Percentiles rank a stretch among this genome's conserved stretches.
These are phyloP conservation scores for Dallia pectoralis DNA, from an alignment of 2,797 vertebrate genomes.

Conservation along the genomic window DNA sequence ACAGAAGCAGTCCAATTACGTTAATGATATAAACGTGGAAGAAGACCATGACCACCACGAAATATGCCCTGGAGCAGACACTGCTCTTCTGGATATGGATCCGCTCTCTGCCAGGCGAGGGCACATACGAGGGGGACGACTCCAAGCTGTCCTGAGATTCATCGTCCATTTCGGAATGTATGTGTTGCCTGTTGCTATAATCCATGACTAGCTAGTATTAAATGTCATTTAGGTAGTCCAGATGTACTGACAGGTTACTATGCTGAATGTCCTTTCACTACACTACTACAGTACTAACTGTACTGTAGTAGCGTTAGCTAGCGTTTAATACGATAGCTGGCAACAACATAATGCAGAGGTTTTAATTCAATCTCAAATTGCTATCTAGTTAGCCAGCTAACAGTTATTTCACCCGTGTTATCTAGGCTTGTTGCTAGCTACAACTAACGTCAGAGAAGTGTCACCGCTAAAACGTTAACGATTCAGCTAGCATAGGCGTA, in stretches of 20 bases:
- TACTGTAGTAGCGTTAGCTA: neutral
- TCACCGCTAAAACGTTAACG: neutral
- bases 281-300: neutral
- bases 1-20: slow-evolving; percentile 87
- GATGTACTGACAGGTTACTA: neutral
- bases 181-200: neutral
- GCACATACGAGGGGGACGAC: slow-evolving; percentile 45
- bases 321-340: neutral
- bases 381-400: neutral
- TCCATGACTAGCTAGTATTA: slow-evolving; percentile 1
- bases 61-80: slow-evolving; percentile 92
- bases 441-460: no score
- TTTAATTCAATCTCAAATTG: no score
- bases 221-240: neutral
- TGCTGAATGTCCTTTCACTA: neutral
- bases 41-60: slow-evolving; percentile 93
- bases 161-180: slow-evolving; percentile 55
- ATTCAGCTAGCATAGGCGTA: neutral
- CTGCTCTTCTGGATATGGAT: slow-evolving; percentile 75
- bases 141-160: slow-evolving; percentile 46
- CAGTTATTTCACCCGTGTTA: neutral
- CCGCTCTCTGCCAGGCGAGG: slow-evolving; percentile 61
- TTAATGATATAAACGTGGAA: slow-evolving; percentile 92
- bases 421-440: no score
- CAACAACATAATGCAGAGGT: neutral